Evolutionary conservation across 2,113 vertebrate species (phyloP), one percentile per base, ranked within the genome.

Genomic region (Tenrec ecaudatus): DNA sequence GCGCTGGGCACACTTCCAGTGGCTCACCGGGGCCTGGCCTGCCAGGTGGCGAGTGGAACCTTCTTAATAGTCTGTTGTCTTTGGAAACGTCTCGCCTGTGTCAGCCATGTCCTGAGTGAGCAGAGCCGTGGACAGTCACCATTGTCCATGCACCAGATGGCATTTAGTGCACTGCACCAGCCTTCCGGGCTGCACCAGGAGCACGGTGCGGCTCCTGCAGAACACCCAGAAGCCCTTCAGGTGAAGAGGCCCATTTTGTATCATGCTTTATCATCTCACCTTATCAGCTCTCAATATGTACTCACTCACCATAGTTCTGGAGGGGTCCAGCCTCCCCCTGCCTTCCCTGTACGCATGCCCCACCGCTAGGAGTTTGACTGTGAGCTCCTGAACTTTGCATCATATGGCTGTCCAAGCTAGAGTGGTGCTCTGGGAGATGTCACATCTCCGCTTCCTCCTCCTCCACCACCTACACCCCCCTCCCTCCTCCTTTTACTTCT

Each of bases 21-120:
- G 89, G 69, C 27, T 95, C 23, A 43, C 36, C 19, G 60, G 29
- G 40, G 62, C 64, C 22, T 69, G 43, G 64, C 22, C 15, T 7
- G 80, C 36, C 29, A 27, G 10, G 80, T 83, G 85, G 33, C 8
- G 19, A 91, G 38, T 87, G 36, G 15, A 94, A 22, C 60, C 47
- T 82, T 94, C 66, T 90, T 19, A 88, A 11, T 47, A 94, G 16
- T 75, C 23, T 20, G 0, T 43, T 71, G 88, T 4, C 4, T 80
- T 82, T 93, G 57, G 47, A 92, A 90, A 86, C 58, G 81, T 69
- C 15, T 85, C 16, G 3, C 38, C 38, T 86, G 10, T 80, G 33
- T 71, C 19, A 93, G 33, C 76, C 57, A 75, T 80, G 40, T 31
- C 40, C 25, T 80, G 23, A 85, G 14, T 88, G 47, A 31, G 36